Conservation (phyloP, 2,113 vertebrate genomes). For the Strigops habroptila region DNA sequence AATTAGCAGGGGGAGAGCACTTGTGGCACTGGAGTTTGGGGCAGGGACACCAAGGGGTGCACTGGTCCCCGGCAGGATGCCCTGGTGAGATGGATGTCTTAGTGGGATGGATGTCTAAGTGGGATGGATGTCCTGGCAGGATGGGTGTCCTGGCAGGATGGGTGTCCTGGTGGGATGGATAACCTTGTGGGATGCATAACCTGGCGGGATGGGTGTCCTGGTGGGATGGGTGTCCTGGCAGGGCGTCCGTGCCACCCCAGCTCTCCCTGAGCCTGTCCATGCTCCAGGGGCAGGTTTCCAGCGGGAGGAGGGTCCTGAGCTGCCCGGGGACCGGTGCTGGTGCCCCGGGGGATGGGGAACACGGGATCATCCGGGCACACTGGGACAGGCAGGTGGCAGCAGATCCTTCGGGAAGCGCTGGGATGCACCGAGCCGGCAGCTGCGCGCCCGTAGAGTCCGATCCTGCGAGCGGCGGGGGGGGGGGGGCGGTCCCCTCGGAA, state of each 20-base stretch:
- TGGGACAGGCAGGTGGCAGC: constrained; percentile 42
- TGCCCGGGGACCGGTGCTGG: background rate
- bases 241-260: background rate
- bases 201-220: too few species aligned
- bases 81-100: too few species aligned
- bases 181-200: too few species aligned
- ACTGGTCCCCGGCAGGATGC: background rate
- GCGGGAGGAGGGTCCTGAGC: background rate
- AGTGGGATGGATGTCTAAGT: background rate
- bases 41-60: background rate
- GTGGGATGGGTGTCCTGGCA: background rate
- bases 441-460: too few species aligned
- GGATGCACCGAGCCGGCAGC: background rate
- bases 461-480: too few species aligned
- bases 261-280: background rate
- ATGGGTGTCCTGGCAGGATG: background rate
- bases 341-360: background rate
- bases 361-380: too few species aligned
- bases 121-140: background rate
- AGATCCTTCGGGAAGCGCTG: background rate
- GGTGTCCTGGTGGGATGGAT: background rate
- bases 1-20: accelerated
- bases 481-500: too few species aligned
- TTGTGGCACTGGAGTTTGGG: background rate
- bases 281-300: background rate